Percentiles rank a stretch among this genome's conserved stretches.
These are phyloP conservation scores for Pogonomyrmex californicus DNA, from an alignment of 1,140 invertebrate genomes.

Conservation along the genomic window DNA sequence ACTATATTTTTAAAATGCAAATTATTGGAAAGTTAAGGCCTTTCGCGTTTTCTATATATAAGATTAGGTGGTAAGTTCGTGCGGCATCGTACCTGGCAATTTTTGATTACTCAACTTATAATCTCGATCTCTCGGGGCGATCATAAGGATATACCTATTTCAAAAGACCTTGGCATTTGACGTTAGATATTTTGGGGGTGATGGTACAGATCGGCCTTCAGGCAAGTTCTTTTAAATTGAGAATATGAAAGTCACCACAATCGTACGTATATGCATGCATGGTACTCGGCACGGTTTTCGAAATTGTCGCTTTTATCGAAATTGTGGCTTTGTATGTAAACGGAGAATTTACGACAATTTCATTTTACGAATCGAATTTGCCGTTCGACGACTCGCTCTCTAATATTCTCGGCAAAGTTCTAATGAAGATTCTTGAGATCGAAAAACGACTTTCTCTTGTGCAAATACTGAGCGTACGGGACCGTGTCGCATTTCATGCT, in stretches of 20 bases:
- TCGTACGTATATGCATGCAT: background rate
- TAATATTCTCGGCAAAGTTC: background rate
- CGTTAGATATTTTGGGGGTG: slow-evolving; percentile 61
- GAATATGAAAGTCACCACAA: background rate
- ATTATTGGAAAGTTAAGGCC: slow-evolving; percentile 11
- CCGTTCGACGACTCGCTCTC: slow-evolving; percentile 34
- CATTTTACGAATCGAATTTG: slow-evolving; percentile 31
- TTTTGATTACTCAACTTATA: slow-evolving; percentile 22
- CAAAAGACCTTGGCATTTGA: slow-evolving; percentile 70
- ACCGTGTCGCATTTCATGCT: slow-evolving; percentile 28
- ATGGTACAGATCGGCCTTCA: background rate
- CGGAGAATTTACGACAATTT: too few species aligned
- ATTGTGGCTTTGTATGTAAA: background rate
- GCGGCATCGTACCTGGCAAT: background rate
- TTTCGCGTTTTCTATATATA: background rate
- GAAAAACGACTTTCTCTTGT: slow-evolving; percentile 69
- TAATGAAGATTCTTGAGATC: slow-evolving; percentile 40
- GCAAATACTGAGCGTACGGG: slow-evolving; percentile 48
- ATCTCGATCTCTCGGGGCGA: background rate
- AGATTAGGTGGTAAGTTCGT: background rate
- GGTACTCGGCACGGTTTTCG: background rate
- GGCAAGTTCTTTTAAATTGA: background rate
- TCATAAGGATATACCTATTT: slow-evolving; percentile 23
- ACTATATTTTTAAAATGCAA: background rate
- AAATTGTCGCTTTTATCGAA: background rate